Evolutionary conservation across 2,888 invertebrate species (phyloP).

Genomic region (Capitulum mitella): DNA sequence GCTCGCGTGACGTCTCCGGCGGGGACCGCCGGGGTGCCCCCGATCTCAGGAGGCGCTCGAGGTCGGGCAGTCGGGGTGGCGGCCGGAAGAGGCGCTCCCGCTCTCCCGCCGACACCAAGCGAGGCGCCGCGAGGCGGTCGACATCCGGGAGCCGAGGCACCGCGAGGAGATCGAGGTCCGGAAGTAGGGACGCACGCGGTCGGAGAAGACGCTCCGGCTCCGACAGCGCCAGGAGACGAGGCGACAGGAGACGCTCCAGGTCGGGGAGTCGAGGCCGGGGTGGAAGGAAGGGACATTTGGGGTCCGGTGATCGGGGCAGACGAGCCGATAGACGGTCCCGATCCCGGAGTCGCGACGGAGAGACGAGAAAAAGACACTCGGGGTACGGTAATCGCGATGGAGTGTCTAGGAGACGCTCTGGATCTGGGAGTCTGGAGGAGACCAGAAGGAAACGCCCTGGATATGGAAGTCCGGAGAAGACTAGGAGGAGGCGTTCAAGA

Average conservation of each 20-base stretch:
- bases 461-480: not conserved
- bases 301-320: not conserved
- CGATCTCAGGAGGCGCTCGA: not conserved
- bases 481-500: not conserved
- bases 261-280: not conserved
- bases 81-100: not conserved
- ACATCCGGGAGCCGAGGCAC: not conserved
- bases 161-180: not conserved
- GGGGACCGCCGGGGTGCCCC: not conserved
- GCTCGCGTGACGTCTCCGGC: no score
- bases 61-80: not conserved
- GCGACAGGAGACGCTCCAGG: not conserved
- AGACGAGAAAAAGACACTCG: not conserved
- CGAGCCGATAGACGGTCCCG: not conserved
- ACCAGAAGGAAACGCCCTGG: not conserved
- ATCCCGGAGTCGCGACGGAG: not conserved
- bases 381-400: not conserved
- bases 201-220: not conserved
- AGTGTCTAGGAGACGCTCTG: not conserved
- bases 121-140: not conserved
- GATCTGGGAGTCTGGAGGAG: not conserved
- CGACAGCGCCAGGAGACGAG: not conserved
- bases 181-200: not conserved
- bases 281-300: not conserved
- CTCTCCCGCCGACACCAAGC: not conserved